Conservation (phyloP, 2,888 invertebrate genomes). For the Standfussiana lucernea region DNA sequence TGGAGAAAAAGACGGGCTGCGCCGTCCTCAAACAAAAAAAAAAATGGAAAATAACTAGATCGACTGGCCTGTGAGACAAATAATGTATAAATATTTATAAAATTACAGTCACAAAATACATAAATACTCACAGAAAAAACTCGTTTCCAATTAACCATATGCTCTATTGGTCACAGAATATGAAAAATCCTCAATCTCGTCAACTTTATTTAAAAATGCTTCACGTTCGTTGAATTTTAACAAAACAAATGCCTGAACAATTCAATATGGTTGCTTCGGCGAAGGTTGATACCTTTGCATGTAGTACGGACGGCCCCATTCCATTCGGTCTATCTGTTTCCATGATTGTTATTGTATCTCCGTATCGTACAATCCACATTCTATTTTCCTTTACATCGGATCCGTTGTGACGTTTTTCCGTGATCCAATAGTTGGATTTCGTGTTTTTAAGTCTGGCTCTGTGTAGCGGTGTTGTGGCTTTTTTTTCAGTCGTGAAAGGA, state of each 20-base stretch:
- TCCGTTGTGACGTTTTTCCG: slow-evolving; percentile 39
- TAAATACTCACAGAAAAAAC: background rate
- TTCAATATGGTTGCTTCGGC: slow-evolving; percentile 44
- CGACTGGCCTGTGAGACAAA: no score
- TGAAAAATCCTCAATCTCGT: background rate
- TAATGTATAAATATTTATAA: background rate
- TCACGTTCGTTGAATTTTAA: slow-evolving; percentile 27
- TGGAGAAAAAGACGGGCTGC: background rate
- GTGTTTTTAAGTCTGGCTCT: slow-evolving; percentile 17
- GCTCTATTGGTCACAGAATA: background rate
- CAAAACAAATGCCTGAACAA: slow-evolving; percentile 47
- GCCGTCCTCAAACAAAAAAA: no score
- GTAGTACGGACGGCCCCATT: slow-evolving; percentile 64
- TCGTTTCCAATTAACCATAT: background rate
- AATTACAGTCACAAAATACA: background rate
- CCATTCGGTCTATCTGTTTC: slow-evolving; percentile 72
- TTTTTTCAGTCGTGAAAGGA: slow-evolving; percentile 2
- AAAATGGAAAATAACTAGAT: no score
- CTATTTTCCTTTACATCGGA: slow-evolving; percentile 59
- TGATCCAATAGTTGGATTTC: slow-evolving; percentile 46
- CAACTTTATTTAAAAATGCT: slow-evolving; percentile 24
- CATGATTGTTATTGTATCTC: slow-evolving; percentile 81
- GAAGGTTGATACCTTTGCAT: slow-evolving; percentile 58
- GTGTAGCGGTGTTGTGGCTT: background rate
- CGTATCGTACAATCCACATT: slow-evolving; percentile 64